phyloP scores from a whole-genome alignment of 2,888 invertebrate species.

The Dynastes grantii region DNA sequence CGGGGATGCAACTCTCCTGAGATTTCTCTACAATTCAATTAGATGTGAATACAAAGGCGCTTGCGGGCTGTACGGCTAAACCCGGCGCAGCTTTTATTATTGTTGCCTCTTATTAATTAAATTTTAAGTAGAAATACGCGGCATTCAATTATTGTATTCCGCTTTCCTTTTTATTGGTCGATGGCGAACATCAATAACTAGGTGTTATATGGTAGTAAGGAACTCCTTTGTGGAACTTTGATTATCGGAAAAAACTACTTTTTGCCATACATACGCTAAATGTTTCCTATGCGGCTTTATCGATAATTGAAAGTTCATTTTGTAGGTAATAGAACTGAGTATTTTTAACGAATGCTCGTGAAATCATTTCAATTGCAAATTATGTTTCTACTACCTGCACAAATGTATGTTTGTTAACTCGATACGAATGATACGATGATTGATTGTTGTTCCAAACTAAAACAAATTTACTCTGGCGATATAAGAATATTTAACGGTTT shows the following conservation, averaged over 20 bases:
- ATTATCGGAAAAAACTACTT: too few relatives aligned
- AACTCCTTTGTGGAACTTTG: too few relatives aligned
- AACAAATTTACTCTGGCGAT: too few relatives aligned
- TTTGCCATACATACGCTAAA: neutral
- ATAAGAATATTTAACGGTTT: too few relatives aligned
- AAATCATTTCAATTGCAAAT: too few relatives aligned
- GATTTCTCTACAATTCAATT: slow-evolving; percentile 15
- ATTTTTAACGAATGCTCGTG: too few relatives aligned
- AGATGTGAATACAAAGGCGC: slow-evolving; percentile 16
- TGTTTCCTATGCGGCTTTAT: neutral
- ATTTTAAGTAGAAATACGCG: slow-evolving; percentile 19
- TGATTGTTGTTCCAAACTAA: too few relatives aligned
- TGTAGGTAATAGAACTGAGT: too few relatives aligned
- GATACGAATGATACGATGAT: too few relatives aligned
- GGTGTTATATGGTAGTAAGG: neutral
- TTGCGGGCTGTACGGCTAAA: slow-evolving; percentile 2
- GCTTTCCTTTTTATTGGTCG: slow-evolving; percentile 15
- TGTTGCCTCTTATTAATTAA: slow-evolving; percentile 39
- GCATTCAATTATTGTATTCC: slow-evolving; percentile 13
- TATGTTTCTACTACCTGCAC: too few relatives aligned
- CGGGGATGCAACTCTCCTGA: neutral
- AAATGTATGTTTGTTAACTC: too few relatives aligned
- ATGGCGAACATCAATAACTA: neutral
- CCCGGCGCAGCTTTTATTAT: slow-evolving; percentile 21
- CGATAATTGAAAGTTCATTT: neutral